Evolutionary conservation across 2,113 vertebrate species (phyloP).

Genomic region (Callipepla squamata): DNA sequence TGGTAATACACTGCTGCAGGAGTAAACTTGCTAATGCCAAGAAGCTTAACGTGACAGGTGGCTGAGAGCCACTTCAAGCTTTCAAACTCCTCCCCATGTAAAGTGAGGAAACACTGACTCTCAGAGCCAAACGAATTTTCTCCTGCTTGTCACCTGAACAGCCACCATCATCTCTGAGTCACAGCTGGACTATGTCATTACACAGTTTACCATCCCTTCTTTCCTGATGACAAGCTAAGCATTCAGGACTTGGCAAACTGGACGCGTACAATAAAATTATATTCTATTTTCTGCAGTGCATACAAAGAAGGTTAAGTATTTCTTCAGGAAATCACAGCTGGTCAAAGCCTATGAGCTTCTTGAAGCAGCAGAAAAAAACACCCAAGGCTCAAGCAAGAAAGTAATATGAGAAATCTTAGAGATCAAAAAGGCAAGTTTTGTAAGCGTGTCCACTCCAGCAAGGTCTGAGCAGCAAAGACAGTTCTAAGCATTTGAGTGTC

Average conservation of each 20-base stretch:
- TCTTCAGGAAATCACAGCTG: neutral
- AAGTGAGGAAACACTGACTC: slow-evolving; percentile 43
- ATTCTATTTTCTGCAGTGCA: slow-evolving; percentile 12
- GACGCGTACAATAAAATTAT: slow-evolving; percentile 16
- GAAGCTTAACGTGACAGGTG: neutral
- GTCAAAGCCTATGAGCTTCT: neutral
- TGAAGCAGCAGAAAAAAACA: slow-evolving; percentile 4
- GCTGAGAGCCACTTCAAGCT: slow-evolving; percentile 65
- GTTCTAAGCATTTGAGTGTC: neutral
- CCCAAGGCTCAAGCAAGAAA: slow-evolving; percentile 38
- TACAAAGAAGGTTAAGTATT: neutral
- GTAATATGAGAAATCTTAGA: neutral
- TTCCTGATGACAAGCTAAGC: slow-evolving; percentile 34
- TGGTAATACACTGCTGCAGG: neutral
- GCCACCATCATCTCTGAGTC: neutral
- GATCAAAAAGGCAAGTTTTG: slow-evolving; percentile 24
- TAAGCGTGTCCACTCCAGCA: neutral
- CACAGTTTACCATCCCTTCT: neutral
- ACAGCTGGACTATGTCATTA: neutral
- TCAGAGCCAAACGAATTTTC: slow-evolving; percentile 56
- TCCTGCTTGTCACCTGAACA: slow-evolving; percentile 51
- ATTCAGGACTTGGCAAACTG: slow-evolving; percentile 30
- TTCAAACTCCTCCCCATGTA: neutral
- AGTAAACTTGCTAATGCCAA: neutral
- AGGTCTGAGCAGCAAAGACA: neutral